Base-by-base conservation (phyloP, 2,888 invertebrate species). In the Drosophila merina region DNA sequence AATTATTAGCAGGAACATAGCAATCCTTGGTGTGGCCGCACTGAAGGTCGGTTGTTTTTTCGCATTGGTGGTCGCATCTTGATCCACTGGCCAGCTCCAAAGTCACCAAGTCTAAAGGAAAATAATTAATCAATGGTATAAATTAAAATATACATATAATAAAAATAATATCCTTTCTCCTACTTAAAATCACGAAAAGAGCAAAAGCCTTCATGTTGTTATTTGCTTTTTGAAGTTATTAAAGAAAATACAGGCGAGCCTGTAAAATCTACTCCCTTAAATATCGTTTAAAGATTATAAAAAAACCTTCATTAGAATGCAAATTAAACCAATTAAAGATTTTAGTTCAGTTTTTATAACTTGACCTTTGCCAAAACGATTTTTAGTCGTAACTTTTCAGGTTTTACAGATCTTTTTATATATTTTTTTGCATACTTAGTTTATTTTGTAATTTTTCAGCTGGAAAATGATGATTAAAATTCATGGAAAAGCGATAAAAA, bases 231-330 rank as follows among this genome's bases (percentile, higher is more conserved):
- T 0, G 9, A 52, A 14, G 26, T 10, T 10, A 7, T 2, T 10
- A 1, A 26, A 38, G 7, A 28, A 42, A 52, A 14, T 52, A 14
- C 40, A 4, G 8, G 2, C 4, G 9, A 5, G 6, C 3, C 14
- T 20, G 6, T 49, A 14, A n/a, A 14, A 14, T 10, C n/a, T 2
- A 10, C 10, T 28, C 5, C 8, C 42, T 42, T 30, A 54, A 12
- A 8, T 47, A 12, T 44, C 44, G 9, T 33, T 33, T 10, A 33
- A 33, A 33, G 12, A 30, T 8, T n/a, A 1, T 8, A 12, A 42
- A 1, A 20, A 54, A 14, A 54, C 30, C 8, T 42, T 4, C 30
- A 44, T 54, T 54, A 9, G 28, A 8, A 44, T 54, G 30, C 8
- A 31, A 44, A 42, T 44, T 20, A 6, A 8, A 2, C 20, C 1